A percentile compares a stretch with the other conserved stretches of the same genome.
Conservation (phyloP, 2,888 invertebrate species). For the Sycophila texana region DNA sequence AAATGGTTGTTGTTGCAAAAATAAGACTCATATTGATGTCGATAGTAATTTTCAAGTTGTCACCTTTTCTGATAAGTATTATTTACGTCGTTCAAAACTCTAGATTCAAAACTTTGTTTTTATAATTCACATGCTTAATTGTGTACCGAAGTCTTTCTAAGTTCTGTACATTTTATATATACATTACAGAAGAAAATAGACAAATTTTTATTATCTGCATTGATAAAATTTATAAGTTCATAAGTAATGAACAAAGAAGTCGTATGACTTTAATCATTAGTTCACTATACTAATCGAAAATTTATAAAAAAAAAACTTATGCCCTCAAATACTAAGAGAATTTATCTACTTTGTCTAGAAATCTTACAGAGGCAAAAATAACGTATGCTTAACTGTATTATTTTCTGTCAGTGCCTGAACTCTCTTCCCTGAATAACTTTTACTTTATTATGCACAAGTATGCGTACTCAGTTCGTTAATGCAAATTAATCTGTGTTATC, state of each 20-base stretch:
- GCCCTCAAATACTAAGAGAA: constrained; percentile 40
- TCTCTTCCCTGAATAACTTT: constrained; percentile 24
- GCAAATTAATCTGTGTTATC: constrained; percentile 16
- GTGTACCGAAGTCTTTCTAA: constrained; percentile 32
- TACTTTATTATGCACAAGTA: constrained; percentile 47
- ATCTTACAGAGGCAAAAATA: constrained; percentile 37
- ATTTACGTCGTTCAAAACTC: constrained; percentile 52
- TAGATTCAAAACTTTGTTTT: constrained; percentile 50
- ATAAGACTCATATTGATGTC: constrained; percentile 58
- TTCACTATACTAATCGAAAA: constrained; percentile 36
- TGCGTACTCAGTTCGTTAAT: constrained; percentile 47
- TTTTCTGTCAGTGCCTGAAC: constrained; percentile 54
- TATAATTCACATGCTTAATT: constrained; percentile 37
- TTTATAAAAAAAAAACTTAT: constrained; percentile 37
- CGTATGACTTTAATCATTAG: constrained; percentile 33
- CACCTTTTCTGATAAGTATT: constrained; percentile 52
- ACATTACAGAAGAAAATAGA: constrained; percentile 32
- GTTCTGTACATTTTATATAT: constrained; percentile 52
- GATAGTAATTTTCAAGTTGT: constrained; percentile 53
- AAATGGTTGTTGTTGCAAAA: constrained; percentile 51
- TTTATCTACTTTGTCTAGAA: constrained; percentile 43
- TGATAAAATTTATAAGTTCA: constrained; percentile 45
- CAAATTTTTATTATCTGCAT: constrained; percentile 37
- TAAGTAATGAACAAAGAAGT: constrained; percentile 49
- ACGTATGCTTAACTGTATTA: constrained; percentile 39